Base-by-base conservation (phyloP, 2,888 invertebrate genomes). In the Invenusta paracnida region DNA sequence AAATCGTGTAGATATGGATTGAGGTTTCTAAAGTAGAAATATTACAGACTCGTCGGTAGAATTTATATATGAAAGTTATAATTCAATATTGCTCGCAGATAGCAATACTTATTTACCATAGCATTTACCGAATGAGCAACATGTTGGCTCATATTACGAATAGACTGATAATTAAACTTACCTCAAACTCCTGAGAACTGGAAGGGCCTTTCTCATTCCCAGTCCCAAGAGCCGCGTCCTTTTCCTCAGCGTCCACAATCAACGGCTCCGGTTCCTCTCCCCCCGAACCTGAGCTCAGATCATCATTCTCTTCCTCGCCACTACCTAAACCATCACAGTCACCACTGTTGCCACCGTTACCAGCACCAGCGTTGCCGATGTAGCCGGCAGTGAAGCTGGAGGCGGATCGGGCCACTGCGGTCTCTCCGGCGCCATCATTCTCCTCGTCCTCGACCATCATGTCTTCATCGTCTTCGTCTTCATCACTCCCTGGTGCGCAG, bases 391-490 rank as follows among this genome's bases (percentile, higher is more conserved):
- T 17, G 5, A 48, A 17, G 48, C 48, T 48, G 48, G 48, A 48
- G 23, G 73, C 73, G 25, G 73, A 73, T 2, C 73, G 73, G 27
- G 73, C 73, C 17, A 73, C 73, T 73, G 73, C 73, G 23, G 73
- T 73, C 27, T 73, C 73, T n/a, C n/a, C n/a, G 2, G 73, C 73
- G 23, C 73, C 2, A 11, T 82, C 31, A 23, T 82, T 27, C 2
- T 29, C 82, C 17, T 23, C 82, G 79, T 79, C 79, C 28, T 82
- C 82, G 5, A 23, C 29, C 82, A 73, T 73, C 73, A 73, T 73
- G 73, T 82, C 82, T 23, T 82, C 82, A 2, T 82, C 82, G 82
- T 82, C 82, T 28, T 82, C 82, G 28, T 82, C 82, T 13, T 30
- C 31, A 29, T 73, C 73, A 25, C 73, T 73, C 2, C 73, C 73